phyloP scores from a whole-genome alignment of 2,113 vertebrate genomes.

The Dasyurus viverrinus region DNA sequence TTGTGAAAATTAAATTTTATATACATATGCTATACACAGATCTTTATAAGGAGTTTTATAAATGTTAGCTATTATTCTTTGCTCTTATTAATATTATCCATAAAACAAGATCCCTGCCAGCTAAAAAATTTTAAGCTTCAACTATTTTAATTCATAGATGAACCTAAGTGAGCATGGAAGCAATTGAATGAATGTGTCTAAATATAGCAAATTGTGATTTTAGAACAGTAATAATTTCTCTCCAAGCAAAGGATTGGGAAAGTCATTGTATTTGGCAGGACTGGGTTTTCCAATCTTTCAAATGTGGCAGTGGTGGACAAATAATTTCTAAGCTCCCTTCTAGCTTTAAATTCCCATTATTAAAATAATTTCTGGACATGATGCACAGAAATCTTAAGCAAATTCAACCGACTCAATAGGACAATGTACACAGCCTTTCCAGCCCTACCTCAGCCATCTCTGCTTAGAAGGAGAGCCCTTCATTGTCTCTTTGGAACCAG shows the following conservation, averaged over 20 bases:
- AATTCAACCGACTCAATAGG: neutral
- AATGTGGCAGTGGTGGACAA: neutral
- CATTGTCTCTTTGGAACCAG: neutral
- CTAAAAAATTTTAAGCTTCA: neutral
- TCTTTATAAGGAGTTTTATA: neutral
- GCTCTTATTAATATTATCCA: neutral
- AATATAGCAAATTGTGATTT: slow-evolving; percentile 46
- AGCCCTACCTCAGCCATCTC: neutral
- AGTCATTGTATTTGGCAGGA: neutral
- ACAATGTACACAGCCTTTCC: neutral
- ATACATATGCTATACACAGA: too few relatives aligned
- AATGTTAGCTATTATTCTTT: neutral
- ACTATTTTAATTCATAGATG: slow-evolving; percentile 44
- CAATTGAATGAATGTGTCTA: slow-evolving; percentile 59
- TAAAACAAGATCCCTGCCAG: neutral
- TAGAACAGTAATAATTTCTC: neutral
- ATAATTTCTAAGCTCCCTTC: neutral
- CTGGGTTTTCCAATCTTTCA: neutral
- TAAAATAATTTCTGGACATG: slow-evolving; percentile 58
- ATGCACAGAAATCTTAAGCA: slow-evolving; percentile 1
- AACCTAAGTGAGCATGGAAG: slow-evolving; percentile 54
- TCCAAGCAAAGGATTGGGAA: neutral
- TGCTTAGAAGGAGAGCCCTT: neutral
- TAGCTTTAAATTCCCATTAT: slow-evolving; percentile 43
- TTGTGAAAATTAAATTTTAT: neutral